phyloP scores from a whole-genome alignment of 2,888 invertebrate genomes.

The Chrysomela aeneicollis region DNA sequence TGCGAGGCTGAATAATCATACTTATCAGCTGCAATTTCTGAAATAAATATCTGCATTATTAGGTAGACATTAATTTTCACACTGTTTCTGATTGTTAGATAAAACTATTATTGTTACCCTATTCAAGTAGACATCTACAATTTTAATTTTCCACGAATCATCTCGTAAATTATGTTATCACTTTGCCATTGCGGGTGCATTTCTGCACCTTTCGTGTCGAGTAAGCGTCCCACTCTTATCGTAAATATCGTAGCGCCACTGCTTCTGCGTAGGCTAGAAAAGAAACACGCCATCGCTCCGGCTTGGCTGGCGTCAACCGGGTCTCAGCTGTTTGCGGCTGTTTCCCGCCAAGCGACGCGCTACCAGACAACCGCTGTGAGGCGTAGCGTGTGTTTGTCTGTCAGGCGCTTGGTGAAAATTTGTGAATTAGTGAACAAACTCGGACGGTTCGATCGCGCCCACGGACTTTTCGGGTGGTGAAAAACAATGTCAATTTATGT shows the following conservation, averaged over 20 bases:
- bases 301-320: constrained; percentile 60
- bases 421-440: constrained; percentile 43
- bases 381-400: constrained; percentile 64
- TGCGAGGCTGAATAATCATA: too few relatives aligned
- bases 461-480: constrained; percentile 37
- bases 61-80: too few relatives aligned
- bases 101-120: too few relatives aligned
- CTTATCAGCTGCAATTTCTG: too few relatives aligned
- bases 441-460: constrained; percentile 49
- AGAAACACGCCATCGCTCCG: constrained; percentile 53
- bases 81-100: too few relatives aligned
- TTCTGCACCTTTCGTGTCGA: neutral
- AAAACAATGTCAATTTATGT: constrained; percentile 65
- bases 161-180: neutral
- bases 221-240: neutral
- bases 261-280: constrained; percentile 52
- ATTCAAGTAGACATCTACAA: too few relatives aligned
- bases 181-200: too few relatives aligned
- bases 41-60: too few relatives aligned
- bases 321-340: constrained; percentile 77
- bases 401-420: constrained; percentile 58
- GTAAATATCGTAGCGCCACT: constrained; percentile 34
- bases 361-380: constrained; percentile 70
- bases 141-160: neutral
- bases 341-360: constrained; percentile 75